Conservation (phyloP, 1,140 invertebrate species). For the Drosophila repleta region DNA sequence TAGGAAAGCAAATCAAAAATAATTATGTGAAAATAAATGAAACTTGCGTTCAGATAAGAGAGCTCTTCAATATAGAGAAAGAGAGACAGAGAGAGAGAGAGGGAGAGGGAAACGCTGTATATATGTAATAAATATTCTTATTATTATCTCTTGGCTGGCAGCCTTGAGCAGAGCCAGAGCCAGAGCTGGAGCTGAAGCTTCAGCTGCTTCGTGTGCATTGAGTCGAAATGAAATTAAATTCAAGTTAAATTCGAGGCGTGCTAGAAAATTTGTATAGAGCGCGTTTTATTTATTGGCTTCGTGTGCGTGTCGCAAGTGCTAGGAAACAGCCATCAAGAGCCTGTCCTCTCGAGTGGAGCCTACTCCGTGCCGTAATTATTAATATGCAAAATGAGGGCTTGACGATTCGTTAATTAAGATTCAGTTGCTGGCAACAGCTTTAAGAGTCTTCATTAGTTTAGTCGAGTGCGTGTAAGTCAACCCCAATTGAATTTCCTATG, state of each 20-base stretch:
- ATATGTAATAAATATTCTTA: not conserved
- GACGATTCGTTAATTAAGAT: slow-evolving; percentile 78
- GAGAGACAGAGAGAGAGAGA: too few species aligned
- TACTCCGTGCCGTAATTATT: slow-evolving; percentile 48
- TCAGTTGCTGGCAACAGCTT: slow-evolving; percentile 50
- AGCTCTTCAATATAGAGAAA: too few species aligned
- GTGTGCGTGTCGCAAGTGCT: slow-evolving; percentile 48
- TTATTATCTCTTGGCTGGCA: not conserved
- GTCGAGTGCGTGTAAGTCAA: slow-evolving; percentile 43
- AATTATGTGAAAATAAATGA: too few species aligned
- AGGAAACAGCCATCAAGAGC: too few species aligned
- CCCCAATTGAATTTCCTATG: slow-evolving; percentile 36
- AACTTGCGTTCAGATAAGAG: too few species aligned
- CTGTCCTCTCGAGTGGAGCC: too few species aligned
- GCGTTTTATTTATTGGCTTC: slow-evolving; percentile 63
- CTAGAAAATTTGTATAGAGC: slow-evolving; percentile 30
- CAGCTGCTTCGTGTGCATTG: not conserved
- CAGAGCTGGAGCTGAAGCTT: not conserved
- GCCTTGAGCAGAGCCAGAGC: too few species aligned
- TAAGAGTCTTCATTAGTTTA: slow-evolving; percentile 75
- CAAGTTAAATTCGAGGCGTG: slow-evolving; percentile 65
- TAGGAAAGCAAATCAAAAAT: too few species aligned
- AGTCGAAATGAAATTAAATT: slow-evolving; percentile 70
- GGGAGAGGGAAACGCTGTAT: too few species aligned
- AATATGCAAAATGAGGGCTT: slow-evolving; percentile 79